These are phyloP conservation scores for Phyllostomus hastatus DNA, from an alignment of 2,113 vertebrate genomes.

Conservation along the genomic window DNA sequence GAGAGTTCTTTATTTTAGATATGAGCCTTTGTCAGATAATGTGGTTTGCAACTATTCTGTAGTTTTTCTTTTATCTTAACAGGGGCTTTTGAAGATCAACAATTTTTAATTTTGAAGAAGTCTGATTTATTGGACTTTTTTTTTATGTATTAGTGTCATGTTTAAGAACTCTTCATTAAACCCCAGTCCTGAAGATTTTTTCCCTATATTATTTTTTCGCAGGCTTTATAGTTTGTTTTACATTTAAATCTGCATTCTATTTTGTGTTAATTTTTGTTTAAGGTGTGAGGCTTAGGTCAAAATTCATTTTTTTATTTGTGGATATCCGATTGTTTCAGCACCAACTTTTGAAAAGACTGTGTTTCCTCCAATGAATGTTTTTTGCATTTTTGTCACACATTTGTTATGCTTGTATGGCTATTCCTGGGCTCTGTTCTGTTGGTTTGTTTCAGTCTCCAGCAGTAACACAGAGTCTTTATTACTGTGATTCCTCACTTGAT, in stretches of 20 bases:
- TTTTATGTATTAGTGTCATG: neutral
- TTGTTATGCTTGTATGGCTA: neutral
- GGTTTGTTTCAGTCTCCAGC: neutral
- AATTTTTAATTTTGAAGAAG: neutral
- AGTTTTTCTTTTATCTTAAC: neutral
- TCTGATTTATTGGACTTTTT: neutral
- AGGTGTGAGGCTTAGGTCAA: too few species aligned
- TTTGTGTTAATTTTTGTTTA: too few species aligned
- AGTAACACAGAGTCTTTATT: neutral
- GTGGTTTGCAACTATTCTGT: neutral
- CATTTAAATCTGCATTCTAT: neutral
- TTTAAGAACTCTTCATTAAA: neutral
- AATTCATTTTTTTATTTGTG: too few species aligned
- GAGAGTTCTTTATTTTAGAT: neutral
- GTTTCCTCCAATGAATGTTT: neutral
- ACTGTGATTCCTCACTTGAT: neutral
- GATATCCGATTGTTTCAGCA: neutral
- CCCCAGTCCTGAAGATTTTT: neutral
- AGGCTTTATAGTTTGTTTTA: slow-evolving; percentile 4
- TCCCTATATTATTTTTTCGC: neutral
- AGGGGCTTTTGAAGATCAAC: neutral
- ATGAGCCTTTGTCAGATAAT: neutral
- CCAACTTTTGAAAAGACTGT: neutral
- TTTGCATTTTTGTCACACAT: neutral
- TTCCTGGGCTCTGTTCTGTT: neutral